phyloP scores from a whole-genome alignment of 2,888 invertebrate species.

The Helobdella robusta region DNA sequence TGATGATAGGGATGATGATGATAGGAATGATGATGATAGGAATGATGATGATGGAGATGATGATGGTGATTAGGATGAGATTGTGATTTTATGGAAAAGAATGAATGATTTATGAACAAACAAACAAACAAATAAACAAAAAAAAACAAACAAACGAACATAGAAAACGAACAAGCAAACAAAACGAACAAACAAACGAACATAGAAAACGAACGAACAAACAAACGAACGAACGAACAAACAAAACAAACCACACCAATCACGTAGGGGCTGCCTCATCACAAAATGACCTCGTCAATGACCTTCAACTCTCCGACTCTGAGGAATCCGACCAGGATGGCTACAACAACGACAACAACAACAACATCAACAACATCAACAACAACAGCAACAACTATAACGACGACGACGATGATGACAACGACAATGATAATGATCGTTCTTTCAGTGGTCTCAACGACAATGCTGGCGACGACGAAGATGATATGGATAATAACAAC shows the following conservation, averaged over 20 bases:
- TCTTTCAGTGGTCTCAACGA: not conserved
- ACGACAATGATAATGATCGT: not conserved
- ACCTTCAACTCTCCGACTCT: conserved; percentile 33
- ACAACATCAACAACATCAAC: conserved; percentile 37
- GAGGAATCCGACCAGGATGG: conserved; percentile 30
- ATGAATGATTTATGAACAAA: no score
- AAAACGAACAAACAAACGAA: no score
- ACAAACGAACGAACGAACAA: no score
- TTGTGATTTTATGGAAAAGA: conserved; percentile 13
- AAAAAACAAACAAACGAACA: no score
- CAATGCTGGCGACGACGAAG: not conserved
- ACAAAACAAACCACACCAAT: no score
- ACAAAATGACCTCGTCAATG: conserved; percentile 25
- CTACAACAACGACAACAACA: conserved; percentile 36
- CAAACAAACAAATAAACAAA: no score
- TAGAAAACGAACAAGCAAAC: no score
- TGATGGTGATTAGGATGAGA: not conserved
- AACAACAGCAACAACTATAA: conserved; percentile 10
- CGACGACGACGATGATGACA: not conserved
- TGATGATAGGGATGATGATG: no score
- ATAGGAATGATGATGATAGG: no score
- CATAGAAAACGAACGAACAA: no score
- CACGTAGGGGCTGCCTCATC: no score
- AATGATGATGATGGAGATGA: not conserved
- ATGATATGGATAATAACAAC: not conserved